phyloP scores from a whole-genome alignment of 2,113 vertebrate species.

The Perognathus longimembris region DNA sequence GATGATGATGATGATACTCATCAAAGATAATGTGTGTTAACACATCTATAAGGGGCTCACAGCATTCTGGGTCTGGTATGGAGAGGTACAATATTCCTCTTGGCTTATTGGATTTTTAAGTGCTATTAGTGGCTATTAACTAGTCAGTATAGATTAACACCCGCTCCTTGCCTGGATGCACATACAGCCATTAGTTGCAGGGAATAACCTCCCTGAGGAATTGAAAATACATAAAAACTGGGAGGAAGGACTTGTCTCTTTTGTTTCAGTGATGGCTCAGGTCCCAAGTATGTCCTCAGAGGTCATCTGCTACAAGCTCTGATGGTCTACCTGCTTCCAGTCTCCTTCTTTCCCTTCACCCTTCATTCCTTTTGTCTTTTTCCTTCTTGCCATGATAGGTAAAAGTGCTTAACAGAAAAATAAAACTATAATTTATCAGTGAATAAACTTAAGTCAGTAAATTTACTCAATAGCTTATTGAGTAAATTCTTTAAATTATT shows the following conservation, averaged over 20 bases:
- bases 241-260: neutral
- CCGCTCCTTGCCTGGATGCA: constrained; percentile 43
- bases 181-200: constrained; percentile 19
- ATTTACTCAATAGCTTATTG: neutral
- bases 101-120: constrained; percentile 61
- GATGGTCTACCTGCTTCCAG: neutral
- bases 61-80: neutral
- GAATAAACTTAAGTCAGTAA: neutral
- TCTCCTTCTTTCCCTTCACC: neutral
- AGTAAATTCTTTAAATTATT: constrained; percentile 2
- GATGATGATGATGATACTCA: neutral
- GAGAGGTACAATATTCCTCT: neutral
- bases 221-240: neutral
- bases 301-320: constrained; percentile 34
- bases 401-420: neutral
- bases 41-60: neutral
- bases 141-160: constrained; percentile 59
- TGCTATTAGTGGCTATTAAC: constrained; percentile 71
- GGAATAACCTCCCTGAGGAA: constrained; percentile 8
- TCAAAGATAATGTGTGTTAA: neutral
- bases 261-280: neutral
- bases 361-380: neutral
- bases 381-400: neutral
- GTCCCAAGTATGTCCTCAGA: neutral
- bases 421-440: constrained; percentile 20